A percentile compares a stretch with the other conserved stretches of the same genome.
phyloP scores from a whole-genome alignment of 1,140 invertebrate genomes.

The Drosophila leontia region DNA sequence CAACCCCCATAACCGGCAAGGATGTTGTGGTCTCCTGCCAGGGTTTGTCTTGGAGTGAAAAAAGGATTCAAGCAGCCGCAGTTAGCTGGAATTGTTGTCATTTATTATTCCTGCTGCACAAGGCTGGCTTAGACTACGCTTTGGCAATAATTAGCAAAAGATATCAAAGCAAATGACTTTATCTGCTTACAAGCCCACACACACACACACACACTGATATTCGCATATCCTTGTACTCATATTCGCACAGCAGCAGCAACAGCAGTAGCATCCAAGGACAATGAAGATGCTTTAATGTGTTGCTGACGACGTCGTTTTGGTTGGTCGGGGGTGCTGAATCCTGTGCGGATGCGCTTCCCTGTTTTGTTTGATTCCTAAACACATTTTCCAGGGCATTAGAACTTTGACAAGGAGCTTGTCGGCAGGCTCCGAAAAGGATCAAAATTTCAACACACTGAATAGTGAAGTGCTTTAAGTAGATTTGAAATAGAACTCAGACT shows the following conservation, averaged over 20 bases:
- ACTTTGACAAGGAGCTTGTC: conserved; percentile 27
- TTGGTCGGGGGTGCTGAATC: conserved; percentile 8
- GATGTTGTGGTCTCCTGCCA: conserved; percentile 55
- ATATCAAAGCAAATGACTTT: conserved; percentile 84
- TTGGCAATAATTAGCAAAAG: conserved; percentile 81
- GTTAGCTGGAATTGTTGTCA: conserved; percentile 80
- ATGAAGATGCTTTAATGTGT: conserved; percentile 73
- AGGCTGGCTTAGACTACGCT: conserved; percentile 70
- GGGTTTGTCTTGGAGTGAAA: conserved; percentile 50
- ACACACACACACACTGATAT: conserved; percentile 22
- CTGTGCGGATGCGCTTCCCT: conserved; percentile 32
- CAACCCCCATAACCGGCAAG: conserved; percentile 3
- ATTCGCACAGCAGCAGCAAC: conserved; percentile 9
- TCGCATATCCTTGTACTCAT: conserved; percentile 22
- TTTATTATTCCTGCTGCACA: conserved; percentile 70
- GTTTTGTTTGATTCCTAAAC: conserved; percentile 36
- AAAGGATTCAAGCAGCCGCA: conserved; percentile 77
- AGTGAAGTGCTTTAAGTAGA: not conserved
- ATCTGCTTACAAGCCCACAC: conserved; percentile 69
- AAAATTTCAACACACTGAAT: not conserved
- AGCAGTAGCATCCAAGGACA: conserved; percentile 58
- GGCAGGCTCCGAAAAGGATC: conserved; percentile 1
- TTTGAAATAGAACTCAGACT: not conserved
- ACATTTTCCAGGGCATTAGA: conserved; percentile 29
- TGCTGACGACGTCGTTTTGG: conserved; percentile 43